These are phyloP conservation scores for Echinops telfairi DNA, from an alignment of 2,113 vertebrate genomes.

Conservation along the genomic window DNA sequence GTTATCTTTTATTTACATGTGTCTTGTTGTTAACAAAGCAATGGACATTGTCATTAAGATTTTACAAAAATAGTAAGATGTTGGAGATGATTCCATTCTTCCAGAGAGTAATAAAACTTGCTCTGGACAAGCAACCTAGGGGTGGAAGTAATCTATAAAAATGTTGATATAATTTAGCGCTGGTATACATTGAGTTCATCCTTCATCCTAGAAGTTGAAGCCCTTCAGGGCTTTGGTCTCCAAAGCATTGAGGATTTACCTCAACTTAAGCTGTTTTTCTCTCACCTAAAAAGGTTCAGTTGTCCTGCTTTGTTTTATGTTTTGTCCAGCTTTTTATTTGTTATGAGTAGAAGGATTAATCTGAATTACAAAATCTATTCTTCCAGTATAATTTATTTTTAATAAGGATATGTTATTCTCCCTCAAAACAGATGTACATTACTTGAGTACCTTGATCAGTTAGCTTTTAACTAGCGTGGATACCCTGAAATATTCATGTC, in stretches of 20 bases:
- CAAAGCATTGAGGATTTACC: slow-evolving; percentile 1
- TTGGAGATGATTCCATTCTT: background rate
- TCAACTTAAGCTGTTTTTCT: background rate
- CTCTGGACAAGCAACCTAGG: background rate
- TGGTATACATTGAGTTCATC: background rate
- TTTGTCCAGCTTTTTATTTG: background rate
- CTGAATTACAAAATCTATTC: background rate
- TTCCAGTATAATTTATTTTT: slow-evolving; percentile 26
- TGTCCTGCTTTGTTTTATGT: background rate
- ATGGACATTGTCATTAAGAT: slow-evolving; percentile 13
- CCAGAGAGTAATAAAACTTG: slow-evolving; percentile 13
- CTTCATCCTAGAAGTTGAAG: background rate
- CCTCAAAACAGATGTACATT: background rate
- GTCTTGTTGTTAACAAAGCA: slow-evolving; percentile 20
- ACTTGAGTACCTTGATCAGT: slow-evolving; percentile 23
- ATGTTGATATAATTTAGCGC: slow-evolving; percentile 15
- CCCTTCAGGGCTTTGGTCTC: background rate
- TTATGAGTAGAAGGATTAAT: background rate
- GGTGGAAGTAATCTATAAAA: background rate
- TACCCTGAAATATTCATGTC: background rate
- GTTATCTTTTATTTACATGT: slow-evolving; percentile 4
- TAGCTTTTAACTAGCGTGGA: background rate
- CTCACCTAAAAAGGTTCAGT: background rate
- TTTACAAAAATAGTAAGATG: background rate
- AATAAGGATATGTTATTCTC: background rate